These are phyloP conservation scores for Procapra przewalskii DNA, from an alignment of 2,113 vertebrate genomes.

Conservation along the genomic window DNA sequence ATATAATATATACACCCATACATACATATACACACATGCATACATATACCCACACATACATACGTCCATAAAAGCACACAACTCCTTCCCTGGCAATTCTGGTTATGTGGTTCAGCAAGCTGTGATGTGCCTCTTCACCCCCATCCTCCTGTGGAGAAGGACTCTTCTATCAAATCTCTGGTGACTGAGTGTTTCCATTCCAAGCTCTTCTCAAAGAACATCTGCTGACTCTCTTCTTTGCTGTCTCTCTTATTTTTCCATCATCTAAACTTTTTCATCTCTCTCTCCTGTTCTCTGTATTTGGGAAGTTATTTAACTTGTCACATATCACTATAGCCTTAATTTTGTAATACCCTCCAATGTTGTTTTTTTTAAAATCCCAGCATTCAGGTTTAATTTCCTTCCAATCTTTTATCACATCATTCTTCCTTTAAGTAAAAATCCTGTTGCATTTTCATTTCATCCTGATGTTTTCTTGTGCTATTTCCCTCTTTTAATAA, in stretches of 20 bases:
- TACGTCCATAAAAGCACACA: neutral
- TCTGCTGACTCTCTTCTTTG: neutral
- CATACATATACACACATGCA: neutral
- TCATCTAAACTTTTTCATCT: neutral
- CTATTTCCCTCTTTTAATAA: neutral
- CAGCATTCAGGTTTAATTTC: neutral
- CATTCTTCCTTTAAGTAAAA: neutral
- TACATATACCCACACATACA: neutral
- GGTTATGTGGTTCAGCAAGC: too few species aligned
- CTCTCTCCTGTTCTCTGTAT: neutral
- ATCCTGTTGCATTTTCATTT: neutral
- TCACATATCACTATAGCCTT: neutral
- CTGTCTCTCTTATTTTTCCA: neutral
- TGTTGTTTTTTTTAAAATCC: too few species aligned
- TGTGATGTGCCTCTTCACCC: fast-evolving
- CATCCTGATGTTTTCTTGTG: neutral
- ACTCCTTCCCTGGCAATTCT: neutral
- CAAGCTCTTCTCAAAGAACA: neutral
- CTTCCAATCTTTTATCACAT: neutral
- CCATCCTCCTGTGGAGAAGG: neutral
- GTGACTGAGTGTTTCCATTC: neutral
- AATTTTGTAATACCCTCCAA: neutral
- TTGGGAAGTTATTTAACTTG: neutral
- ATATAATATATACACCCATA: neutral
- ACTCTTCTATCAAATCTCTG: neutral